Evolutionary conservation across 2,888 invertebrate genomes (phyloP).

Genomic region (Mimas tiliae): DNA sequence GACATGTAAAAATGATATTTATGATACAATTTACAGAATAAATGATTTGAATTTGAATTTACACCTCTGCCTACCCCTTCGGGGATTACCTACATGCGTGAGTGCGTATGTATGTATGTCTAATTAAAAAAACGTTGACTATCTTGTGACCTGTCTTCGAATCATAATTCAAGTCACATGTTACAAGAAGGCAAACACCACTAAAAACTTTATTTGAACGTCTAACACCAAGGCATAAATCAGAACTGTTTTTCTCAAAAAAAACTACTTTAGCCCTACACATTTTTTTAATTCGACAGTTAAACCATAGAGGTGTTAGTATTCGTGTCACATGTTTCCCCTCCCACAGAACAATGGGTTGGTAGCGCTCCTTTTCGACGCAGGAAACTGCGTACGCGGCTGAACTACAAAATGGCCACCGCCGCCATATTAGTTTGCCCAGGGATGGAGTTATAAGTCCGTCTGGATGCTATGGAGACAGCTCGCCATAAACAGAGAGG

Average conservation of each 20-base stretch:
- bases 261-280: constrained; percentile 44
- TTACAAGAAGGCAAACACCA: constrained; percentile 25
- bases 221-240: constrained; percentile 28
- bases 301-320: constrained; percentile 55
- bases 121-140: background rate
- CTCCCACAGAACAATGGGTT: constrained; percentile 76
- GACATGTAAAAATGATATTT: too few relatives aligned
- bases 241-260: constrained; percentile 21
- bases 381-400: constrained; percentile 80
- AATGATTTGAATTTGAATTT: too few relatives aligned
- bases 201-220: constrained; percentile 32
- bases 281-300: constrained; percentile 66
- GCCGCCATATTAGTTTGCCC: constrained; percentile 62
- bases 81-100: too few relatives aligned
- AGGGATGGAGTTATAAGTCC: constrained; percentile 65
- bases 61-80: too few relatives aligned
- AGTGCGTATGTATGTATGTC: too few relatives aligned
- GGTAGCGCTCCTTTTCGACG: constrained; percentile 79
- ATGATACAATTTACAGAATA: too few relatives aligned
- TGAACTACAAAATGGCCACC: constrained; percentile 69
- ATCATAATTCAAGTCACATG: constrained; percentile 24
- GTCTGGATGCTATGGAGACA: constrained; percentile 76
- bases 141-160: background rate
- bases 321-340: constrained; percentile 77
- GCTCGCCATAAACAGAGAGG: constrained; percentile 72